A percentile compares a stretch with the other conserved stretches of the same genome.
These are phyloP conservation scores for Amazona ochrocephala DNA, from an alignment of 2,797 vertebrate genomes.

Conservation along the genomic window DNA sequence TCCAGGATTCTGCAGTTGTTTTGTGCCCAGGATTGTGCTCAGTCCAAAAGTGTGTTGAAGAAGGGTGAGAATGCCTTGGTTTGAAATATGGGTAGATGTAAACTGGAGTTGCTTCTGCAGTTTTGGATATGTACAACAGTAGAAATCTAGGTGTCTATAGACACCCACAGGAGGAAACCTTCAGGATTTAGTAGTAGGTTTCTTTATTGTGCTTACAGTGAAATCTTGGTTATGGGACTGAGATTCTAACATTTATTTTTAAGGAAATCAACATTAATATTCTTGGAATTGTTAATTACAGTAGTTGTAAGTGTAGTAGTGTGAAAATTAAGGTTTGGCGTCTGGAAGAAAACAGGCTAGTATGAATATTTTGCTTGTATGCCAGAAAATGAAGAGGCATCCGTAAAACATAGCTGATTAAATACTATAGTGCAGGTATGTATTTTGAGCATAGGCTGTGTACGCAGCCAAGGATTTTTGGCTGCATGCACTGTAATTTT, in stretches of 20 bases:
- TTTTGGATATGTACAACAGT: not conserved
- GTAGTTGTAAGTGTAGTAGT: not conserved
- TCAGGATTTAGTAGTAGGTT: not conserved
- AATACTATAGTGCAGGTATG: not conserved
- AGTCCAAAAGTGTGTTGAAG: accelerated
- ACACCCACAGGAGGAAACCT: not conserved
- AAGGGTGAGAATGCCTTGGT: not conserved
- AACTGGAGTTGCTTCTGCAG: not conserved
- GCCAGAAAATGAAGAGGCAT: not conserved
- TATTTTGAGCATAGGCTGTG: not conserved
- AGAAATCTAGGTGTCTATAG: not conserved
- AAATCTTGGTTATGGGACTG: not conserved
- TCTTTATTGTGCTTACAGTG: not conserved
- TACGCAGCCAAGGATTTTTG: not conserved
- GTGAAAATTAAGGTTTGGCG: not conserved
- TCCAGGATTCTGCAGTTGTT: not conserved
- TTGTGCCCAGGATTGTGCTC: not conserved
- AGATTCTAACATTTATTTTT: not conserved
- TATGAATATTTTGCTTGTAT: not conserved
- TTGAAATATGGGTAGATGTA: not conserved
- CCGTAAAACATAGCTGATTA: not conserved
- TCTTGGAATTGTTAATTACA: not conserved
- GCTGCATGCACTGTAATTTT: not conserved
- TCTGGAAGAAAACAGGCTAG: not conserved
- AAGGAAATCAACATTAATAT: not conserved